A percentile compares a stretch with the other conserved stretches of the same genome.
phyloP scores from a whole-genome alignment of 2,797 vertebrate genomes.

The Pangasius sanitwongsei region DNA sequence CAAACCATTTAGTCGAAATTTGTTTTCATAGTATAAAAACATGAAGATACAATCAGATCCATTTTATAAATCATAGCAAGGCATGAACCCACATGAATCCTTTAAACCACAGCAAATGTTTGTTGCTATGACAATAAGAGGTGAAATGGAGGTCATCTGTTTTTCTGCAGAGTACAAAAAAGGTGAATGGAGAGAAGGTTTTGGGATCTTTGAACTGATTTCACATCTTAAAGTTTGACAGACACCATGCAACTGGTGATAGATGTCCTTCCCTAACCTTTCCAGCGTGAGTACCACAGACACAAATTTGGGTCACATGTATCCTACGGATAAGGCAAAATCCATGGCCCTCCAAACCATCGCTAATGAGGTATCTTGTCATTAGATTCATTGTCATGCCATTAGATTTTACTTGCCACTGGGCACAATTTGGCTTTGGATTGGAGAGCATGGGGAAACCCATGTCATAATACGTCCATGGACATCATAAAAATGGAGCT shows the following conservation, averaged over 20 bases:
- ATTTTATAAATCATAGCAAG: conserved; percentile 14
- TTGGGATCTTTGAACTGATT: conserved; percentile 21
- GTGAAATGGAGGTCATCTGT: conserved; percentile 37
- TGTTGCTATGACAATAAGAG: conserved; percentile 51
- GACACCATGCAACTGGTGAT: conserved; percentile 18
- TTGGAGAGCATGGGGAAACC: background rate
- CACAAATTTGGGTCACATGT: background rate
- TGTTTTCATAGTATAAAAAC: background rate
- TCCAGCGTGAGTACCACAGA: background rate
- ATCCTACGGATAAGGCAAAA: conserved; percentile 17
- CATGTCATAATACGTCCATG: background rate
- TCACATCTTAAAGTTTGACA: conserved; percentile 36
- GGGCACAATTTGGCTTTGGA: conserved; percentile 38
- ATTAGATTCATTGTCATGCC: conserved; percentile 44
- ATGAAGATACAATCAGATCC: background rate
- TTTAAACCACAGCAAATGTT: conserved; percentile 34
- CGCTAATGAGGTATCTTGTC: conserved; percentile 40
- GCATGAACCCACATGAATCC: conserved; percentile 27
- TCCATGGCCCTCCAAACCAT: conserved; percentile 26
- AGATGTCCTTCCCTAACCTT: background rate
- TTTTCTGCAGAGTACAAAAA: conserved; percentile 6
- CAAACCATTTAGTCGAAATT: background rate
- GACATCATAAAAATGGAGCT: background rate
- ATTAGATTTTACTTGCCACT: conserved; percentile 53
- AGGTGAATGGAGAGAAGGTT: background rate